Percentiles rank a stretch among this genome's conserved stretches.
Evolutionary conservation across 1,140 invertebrate species (phyloP).

Genomic region (Drosophila kikkawai): DNA sequence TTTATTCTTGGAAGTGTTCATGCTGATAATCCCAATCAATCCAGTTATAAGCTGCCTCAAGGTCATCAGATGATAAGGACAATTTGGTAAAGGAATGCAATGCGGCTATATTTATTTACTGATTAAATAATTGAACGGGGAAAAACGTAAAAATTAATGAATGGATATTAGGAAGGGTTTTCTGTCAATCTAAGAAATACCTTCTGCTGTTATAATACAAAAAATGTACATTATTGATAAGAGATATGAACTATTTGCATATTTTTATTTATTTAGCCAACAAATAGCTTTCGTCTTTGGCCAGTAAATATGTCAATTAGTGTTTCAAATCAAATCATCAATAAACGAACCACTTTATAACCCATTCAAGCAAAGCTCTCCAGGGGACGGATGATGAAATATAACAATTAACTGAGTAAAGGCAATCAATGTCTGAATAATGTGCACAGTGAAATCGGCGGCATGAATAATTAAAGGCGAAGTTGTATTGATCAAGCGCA

Average conservation of each 20-base stretch:
- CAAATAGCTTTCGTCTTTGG: background rate
- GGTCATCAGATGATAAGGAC: constrained; percentile 1
- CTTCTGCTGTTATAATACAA: background rate
- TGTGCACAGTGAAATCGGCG: background rate
- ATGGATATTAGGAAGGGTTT: background rate
- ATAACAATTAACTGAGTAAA: background rate
- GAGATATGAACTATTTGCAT: too few species aligned
- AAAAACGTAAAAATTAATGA: constrained; percentile 5
- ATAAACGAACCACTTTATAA: background rate
- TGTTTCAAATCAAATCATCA: background rate
- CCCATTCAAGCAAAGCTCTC: background rate
- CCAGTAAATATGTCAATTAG: background rate
- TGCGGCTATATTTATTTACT: background rate
- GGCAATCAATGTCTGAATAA: background rate
- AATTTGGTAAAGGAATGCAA: constrained; percentile 4
- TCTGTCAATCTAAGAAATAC: background rate
- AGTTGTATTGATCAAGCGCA: constrained; percentile 1
- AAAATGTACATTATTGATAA: background rate
- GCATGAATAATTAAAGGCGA: constrained; percentile 5
- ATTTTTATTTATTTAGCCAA: background rate
- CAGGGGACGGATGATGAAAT: background rate
- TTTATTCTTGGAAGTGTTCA: background rate
- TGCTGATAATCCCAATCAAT: constrained; percentile 3
- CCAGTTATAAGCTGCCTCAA: background rate
- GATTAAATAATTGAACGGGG: background rate